Evolutionary conservation across 1,140 invertebrate species (phyloP).

Genomic region (Aphis gossypii): DNA sequence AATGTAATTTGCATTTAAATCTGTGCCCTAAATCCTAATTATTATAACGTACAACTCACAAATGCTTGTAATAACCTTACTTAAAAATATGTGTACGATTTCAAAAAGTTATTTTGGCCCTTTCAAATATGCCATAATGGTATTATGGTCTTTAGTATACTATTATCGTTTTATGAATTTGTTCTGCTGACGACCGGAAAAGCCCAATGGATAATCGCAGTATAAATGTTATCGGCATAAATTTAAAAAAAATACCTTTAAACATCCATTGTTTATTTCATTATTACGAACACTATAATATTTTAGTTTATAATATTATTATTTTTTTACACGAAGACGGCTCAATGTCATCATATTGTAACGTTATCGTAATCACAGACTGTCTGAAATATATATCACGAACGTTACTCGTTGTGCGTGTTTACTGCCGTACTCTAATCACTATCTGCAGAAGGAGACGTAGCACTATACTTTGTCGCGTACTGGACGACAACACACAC

Average conservation of each 20-base stretch:
- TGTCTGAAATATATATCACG: neutral
- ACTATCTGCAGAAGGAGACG: neutral
- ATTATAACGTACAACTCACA: no score
- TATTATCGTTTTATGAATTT: neutral
- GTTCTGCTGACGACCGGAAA: neutral
- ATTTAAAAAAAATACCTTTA: neutral
- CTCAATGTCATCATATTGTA: constrained; percentile 33
- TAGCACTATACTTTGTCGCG: neutral
- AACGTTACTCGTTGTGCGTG: constrained; percentile 32
- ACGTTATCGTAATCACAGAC: constrained; percentile 42
- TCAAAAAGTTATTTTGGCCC: no score
- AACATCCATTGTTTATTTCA: neutral
- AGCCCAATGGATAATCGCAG: neutral
- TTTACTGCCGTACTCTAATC: constrained; percentile 48
- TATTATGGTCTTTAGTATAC: neutral
- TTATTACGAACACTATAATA: neutral
- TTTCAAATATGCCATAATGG: neutral
- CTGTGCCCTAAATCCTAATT: no score
- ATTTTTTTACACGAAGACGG: constrained; percentile 21
- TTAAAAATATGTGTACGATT: no score
- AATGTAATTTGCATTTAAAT: no score
- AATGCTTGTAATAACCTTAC: no score
- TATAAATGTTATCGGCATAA: neutral
- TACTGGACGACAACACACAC: neutral
- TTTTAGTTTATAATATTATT: neutral